These are phyloP conservation scores for Melanotaenia duboulayi DNA, from an alignment of 2,113 vertebrate species.

Conservation along the genomic window DNA sequence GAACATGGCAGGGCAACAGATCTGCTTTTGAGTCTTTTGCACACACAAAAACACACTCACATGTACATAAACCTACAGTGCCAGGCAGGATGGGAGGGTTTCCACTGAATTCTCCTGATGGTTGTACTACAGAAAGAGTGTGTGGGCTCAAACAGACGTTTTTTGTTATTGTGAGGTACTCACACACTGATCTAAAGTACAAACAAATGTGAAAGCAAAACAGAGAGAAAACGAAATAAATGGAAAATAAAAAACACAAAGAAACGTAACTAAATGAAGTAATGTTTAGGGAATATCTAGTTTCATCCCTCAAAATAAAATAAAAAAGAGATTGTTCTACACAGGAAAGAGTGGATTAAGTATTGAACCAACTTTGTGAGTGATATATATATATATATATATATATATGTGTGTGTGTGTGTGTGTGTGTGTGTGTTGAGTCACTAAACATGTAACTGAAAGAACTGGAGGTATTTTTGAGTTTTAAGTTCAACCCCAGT, in stretches of 20 bases:
- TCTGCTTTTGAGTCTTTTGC: conserved; percentile 49
- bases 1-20: conserved; percentile 59
- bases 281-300: conserved; percentile 51
- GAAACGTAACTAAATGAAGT: conserved; percentile 31
- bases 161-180: conserved; percentile 61
- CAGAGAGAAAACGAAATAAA: not conserved
- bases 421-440: too few species aligned
- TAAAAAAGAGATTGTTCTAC: not conserved
- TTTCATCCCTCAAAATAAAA: conserved; percentile 28
- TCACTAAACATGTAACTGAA: not conserved
- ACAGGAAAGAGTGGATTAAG: conserved; percentile 1
- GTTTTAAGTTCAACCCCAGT: too few species aligned
- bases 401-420: too few species aligned
- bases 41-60: conserved; percentile 34
- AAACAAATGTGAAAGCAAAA: conserved; percentile 19
- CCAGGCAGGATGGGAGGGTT: conserved; percentile 61
- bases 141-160: conserved; percentile 69
- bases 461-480: not conserved
- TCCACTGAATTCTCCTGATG: conserved; percentile 69
- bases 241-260: not conserved
- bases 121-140: conserved; percentile 63
- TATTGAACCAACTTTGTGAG: conserved; percentile 5
- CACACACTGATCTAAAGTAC: conserved; percentile 48
- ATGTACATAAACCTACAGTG: not conserved
- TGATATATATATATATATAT: too few species aligned